A percentile compares a stretch with the other conserved stretches of the same genome.
These are phyloP conservation scores for Petromus typicus DNA, from an alignment of 2,113 vertebrate species.

Conservation along the genomic window DNA sequence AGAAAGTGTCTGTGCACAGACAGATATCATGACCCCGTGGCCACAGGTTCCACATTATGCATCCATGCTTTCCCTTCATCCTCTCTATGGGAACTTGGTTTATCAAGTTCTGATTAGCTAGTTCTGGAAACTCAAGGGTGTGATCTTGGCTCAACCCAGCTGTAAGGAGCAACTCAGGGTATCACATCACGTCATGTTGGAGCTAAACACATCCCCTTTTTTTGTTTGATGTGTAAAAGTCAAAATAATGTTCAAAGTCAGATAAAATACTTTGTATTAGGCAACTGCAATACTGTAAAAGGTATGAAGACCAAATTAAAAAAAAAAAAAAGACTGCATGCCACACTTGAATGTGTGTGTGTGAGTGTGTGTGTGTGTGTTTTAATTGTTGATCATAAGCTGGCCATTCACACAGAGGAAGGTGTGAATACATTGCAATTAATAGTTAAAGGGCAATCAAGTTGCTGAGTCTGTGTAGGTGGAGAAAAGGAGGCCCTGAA, in stretches of 20 bases:
- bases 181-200: too few relatives aligned
- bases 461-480: background rate
- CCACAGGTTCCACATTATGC: background rate
- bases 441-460: background rate
- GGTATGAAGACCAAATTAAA: background rate
- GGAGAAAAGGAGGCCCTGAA: background rate
- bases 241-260: background rate
- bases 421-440: background rate
- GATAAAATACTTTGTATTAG: background rate
- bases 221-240: background rate
- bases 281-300: background rate
- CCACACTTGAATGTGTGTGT: background rate
- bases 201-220: background rate
- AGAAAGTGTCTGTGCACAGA: background rate
- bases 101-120: background rate
- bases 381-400: background rate
- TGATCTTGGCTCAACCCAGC: accelerated
- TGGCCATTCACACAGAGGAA: background rate
- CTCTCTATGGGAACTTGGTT: background rate
- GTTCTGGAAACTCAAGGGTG: too few relatives aligned
- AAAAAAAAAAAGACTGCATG: background rate
- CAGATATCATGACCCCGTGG: accelerated
- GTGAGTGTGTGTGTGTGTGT: background rate
- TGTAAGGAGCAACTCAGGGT: too few relatives aligned
- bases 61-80: too few relatives aligned